Base-by-base conservation (phyloP, 2,797 vertebrate species). In the Choloepus didactylus region DNA sequence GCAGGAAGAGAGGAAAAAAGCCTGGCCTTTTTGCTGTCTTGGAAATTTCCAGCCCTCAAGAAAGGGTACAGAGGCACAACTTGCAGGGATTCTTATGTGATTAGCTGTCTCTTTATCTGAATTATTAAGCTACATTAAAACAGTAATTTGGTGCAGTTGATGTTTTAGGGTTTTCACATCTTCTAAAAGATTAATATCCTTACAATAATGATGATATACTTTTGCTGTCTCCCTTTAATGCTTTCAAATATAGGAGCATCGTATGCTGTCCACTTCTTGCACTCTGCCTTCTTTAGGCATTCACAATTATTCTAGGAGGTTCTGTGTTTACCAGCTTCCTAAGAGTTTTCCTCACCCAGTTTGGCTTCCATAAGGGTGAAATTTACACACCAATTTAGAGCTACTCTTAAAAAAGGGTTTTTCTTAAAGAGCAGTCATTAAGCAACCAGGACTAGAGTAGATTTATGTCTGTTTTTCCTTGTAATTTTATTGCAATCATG, bases 41-140 rank as follows among this genome's bases (percentile, higher is more conserved):
- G 90, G 92, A 97, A 95, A 96, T 93, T 97, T 97, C 85, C 81
- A 95, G 87, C 91, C 5, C 41, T 44, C 1, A 93, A 19, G 72
- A 46, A 89, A 95, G 86, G 94, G 2, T 41, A 89, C 41, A 79
- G 95, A 89, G 85, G 94, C 77, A 6, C 46, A 79, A 38, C 96
- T 66, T 69, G 12, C 77, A 27, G 96, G 94, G 95, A 87, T 95
- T 95, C 77, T 4, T 67, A 44, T 44, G 89, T 89, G 88, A 95
- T 95, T 95, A 96, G 95, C 96, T 81, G 95, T 81, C 89, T 93
- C 91, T 91, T 90, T 95, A 67, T 96, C 97, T 98, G 97, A 98
- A 98, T 98, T 98, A 98, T 98, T 98, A 98, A 98, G 97, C 89
- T 97, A 54, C 96, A 67, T 98, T 98, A 98, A 98, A 98, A 97